Evolutionary conservation across 2,113 vertebrate genomes (phyloP).

Genomic region (Axis porcinus): DNA sequence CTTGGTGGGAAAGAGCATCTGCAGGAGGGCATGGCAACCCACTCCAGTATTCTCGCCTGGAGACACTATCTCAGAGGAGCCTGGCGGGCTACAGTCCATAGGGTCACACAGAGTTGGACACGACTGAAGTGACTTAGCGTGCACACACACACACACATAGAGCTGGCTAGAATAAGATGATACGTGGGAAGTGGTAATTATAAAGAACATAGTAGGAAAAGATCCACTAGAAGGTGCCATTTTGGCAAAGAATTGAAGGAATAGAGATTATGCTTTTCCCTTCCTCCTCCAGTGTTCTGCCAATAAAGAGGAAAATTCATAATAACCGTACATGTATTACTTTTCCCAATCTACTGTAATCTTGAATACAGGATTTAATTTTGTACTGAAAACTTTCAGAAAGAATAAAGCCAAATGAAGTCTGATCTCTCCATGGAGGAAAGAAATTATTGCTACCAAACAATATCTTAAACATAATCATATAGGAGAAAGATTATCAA

Average conservation of each 20-base stretch:
- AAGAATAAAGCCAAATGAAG: not conserved
- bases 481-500: not conserved
- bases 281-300: not conserved
- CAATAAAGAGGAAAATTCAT: not conserved
- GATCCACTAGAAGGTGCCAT: not conserved
- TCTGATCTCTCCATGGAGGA: not conserved
- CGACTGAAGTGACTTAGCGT: too few species aligned
- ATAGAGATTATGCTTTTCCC: not conserved
- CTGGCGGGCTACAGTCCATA: too few species aligned
- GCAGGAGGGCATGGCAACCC: too few species aligned
- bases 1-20: too few species aligned
- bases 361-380: not conserved
- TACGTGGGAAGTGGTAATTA: not conserved
- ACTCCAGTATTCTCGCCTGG: too few species aligned
- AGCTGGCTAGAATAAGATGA: not conserved
- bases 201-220: not conserved
- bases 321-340: not conserved
- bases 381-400: not conserved
- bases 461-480: not conserved
- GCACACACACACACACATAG: not conserved
- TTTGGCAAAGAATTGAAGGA: not conserved
- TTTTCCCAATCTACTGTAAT: not conserved
- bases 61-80: too few species aligned
- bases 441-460: not conserved
- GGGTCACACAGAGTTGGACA: too few species aligned